Conservation (phyloP, 2,888 invertebrate species). For the Protodeltote pygarga region DNA sequence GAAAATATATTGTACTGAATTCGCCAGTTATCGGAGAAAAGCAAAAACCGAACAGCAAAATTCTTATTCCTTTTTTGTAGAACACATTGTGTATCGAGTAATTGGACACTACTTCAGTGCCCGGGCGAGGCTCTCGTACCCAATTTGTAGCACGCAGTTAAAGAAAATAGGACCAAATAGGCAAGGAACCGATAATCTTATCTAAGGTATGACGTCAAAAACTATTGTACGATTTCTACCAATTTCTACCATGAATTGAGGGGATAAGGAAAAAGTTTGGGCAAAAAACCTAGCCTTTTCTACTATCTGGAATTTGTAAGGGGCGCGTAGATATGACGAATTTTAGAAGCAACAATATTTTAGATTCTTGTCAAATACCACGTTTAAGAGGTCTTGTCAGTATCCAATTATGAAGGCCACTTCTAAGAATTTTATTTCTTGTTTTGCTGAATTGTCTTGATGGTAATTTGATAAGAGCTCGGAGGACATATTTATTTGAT, state of each 20-base stretch:
- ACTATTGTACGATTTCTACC: conserved; percentile 56
- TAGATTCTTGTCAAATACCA: conserved; percentile 10
- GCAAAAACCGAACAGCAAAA: conserved; percentile 8
- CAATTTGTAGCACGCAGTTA: conserved; percentile 35
- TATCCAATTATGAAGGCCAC: conserved; percentile 23
- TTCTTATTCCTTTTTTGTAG: conserved; percentile 18
- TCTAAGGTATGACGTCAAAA: conserved; percentile 54
- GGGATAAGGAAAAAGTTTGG: conserved; percentile 52
- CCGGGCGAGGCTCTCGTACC: conserved; percentile 10
- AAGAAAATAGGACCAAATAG: conserved; percentile 30
- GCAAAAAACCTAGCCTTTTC: conserved; percentile 45
- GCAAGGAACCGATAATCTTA: conserved; percentile 40
- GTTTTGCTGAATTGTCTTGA: conserved; percentile 8
- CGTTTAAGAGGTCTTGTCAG: conserved; percentile 7
- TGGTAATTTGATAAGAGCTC: conserved; percentile 14
- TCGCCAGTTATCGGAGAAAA: conserved; percentile 10
- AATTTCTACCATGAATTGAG: conserved; percentile 52
- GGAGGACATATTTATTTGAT: conserved; percentile 13
- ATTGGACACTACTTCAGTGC: conserved; percentile 24
- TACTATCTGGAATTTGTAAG: conserved; percentile 50
- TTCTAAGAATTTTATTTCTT: conserved; percentile 11
- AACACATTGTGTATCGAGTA: conserved; percentile 20
- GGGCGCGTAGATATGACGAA: too few species aligned
- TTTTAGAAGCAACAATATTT: conserved; percentile 31
- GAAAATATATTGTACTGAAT: conserved; percentile 17